Conservation (phyloP, 2,888 invertebrate species). For the Pseudococcus longispinus region DNA sequence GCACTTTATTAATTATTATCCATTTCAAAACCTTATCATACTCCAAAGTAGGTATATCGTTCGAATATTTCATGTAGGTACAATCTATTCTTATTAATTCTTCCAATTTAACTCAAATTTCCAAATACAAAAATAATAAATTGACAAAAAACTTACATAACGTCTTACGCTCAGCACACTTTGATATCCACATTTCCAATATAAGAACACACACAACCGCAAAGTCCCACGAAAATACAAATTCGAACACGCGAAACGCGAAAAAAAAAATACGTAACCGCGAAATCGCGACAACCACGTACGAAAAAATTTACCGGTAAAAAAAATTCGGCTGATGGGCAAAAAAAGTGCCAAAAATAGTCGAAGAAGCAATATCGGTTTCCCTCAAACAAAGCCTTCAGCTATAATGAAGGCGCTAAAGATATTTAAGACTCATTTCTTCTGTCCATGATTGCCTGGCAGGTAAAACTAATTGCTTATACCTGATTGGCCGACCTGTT, state of each 20-base stretch:
- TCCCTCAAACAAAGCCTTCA: conserved; percentile 56
- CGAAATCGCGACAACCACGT: not conserved
- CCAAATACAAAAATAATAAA: not conserved
- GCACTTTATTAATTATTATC: too few species aligned
- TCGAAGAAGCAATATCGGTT: conserved; percentile 53
- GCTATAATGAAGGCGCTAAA: conserved; percentile 56
- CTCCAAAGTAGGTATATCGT: not conserved
- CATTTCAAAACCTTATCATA: not conserved
- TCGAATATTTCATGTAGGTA: not conserved
- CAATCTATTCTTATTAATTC: not conserved
- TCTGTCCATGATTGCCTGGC: conserved; percentile 55
- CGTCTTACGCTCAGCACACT: not conserved
- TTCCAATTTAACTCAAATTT: not conserved
- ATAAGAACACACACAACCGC: conserved; percentile 6
- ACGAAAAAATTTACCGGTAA: conserved; percentile 35
- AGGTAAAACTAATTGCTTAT: conserved; percentile 56
- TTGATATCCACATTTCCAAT: conserved; percentile 8
- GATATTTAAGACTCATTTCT: conserved; percentile 52
- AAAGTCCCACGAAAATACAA: not conserved
- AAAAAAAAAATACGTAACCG: not conserved
- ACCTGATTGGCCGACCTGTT: conserved; percentile 51
- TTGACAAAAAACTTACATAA: not conserved
- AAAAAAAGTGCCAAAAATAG: conserved; percentile 50
- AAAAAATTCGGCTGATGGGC: conserved; percentile 49
- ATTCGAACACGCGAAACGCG: not conserved